phyloP scores from a whole-genome alignment of 2,113 vertebrate species.

The Phyllostomus hastatus region DNA sequence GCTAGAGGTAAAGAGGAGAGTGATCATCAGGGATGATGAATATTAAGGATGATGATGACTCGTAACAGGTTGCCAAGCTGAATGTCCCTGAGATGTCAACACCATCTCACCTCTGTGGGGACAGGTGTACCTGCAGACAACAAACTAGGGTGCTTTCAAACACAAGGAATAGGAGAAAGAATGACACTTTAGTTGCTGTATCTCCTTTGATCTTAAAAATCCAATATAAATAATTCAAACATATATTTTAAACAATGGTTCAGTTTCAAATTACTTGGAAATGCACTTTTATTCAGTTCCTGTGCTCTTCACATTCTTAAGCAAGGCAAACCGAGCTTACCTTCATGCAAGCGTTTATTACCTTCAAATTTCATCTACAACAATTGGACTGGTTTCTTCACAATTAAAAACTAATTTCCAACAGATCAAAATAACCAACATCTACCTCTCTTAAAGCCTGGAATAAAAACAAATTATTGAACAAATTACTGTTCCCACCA shows the following conservation, averaged over 20 bases:
- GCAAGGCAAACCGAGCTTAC: neutral
- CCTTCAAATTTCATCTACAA: neutral
- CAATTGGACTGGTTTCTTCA: neutral
- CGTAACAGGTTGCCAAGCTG: neutral
- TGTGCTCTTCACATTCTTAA: neutral
- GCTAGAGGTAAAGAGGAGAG: neutral
- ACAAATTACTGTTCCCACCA: neutral
- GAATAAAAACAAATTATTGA: neutral
- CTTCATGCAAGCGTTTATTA: neutral
- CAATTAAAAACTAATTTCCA: neutral
- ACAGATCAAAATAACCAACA: neutral
- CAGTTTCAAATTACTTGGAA: neutral
- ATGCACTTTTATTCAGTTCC: neutral
- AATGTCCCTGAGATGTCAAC: neutral
- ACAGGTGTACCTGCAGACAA: neutral
- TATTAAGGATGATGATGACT: neutral
- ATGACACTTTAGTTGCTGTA: neutral
- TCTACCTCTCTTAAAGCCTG: neutral
- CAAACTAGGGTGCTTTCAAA: neutral
- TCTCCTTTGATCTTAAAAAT: neutral
- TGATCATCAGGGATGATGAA: neutral
- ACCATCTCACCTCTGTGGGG: neutral
- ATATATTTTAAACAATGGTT: neutral
- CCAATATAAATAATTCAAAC: neutral
- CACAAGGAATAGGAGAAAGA: neutral